Percentiles rank a stretch among this genome's conserved stretches.
phyloP scores from a whole-genome alignment of 2,113 vertebrate species.

The Pseudorectes ferrugineus region DNA sequence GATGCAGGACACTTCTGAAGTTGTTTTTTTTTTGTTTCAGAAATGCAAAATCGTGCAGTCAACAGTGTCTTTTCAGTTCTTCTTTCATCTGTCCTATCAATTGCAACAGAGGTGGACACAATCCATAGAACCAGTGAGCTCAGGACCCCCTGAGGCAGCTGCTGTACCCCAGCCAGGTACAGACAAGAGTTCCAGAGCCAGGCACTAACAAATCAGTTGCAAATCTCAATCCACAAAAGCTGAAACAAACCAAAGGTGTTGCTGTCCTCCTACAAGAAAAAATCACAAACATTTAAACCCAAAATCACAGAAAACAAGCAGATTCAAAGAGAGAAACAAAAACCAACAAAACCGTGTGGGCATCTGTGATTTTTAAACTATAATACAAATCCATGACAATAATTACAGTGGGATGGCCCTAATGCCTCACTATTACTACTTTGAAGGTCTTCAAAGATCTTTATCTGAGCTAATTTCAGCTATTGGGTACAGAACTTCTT shows the following conservation, averaged over 20 bases:
- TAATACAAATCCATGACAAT: neutral
- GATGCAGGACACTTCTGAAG: neutral
- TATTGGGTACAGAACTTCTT: neutral
- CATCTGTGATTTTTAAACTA: neutral
- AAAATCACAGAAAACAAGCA: neutral
- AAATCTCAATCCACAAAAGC: neutral
- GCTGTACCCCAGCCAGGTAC: neutral
- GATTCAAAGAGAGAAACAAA: neutral
- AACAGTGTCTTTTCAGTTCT: neutral
- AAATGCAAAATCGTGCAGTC: neutral
- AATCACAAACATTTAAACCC: neutral
- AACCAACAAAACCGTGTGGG: neutral
- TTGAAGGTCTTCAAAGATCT: neutral
- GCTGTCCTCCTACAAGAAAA: neutral
- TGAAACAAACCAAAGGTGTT: neutral
- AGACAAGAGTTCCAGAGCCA: neutral
- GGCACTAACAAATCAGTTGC: neutral
- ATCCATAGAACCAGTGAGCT: accelerated
- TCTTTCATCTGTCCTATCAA: neutral
- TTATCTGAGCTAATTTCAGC: slow-evolving; percentile 5
- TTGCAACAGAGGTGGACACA: neutral
- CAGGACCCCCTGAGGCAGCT: neutral
- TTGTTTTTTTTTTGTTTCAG: neutral
- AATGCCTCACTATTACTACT: neutral
- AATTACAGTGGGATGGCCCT: neutral